Conservation (phyloP, 2,113 vertebrate species). For the Furnarius figulus region DNA sequence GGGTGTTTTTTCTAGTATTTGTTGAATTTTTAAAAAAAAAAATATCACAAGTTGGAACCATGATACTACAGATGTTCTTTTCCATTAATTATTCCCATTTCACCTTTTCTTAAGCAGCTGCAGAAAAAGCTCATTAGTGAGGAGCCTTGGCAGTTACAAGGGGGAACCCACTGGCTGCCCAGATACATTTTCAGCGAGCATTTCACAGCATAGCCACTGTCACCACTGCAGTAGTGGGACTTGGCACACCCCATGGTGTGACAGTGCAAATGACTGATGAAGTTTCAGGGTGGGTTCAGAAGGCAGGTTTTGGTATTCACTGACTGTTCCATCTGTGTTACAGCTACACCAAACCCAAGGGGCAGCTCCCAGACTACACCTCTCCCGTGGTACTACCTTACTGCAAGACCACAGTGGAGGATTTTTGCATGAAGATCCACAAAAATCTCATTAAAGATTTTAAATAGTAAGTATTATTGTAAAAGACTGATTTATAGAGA, state of each 20-base stretch:
- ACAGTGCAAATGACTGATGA: neutral
- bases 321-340: neutral
- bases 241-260: accelerated
- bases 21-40: too few species aligned
- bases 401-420: conserved; percentile 88
- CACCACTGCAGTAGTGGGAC: neutral
- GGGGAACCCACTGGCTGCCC: neutral
- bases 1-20: neutral
- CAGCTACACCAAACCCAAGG: conserved; percentile 99
- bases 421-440: conserved; percentile 98
- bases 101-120: neutral
- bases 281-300: neutral
- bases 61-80: neutral
- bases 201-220: neutral
- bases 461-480: conserved; percentile 89
- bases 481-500: neutral
- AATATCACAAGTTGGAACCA: neutral
- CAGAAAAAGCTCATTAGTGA: neutral
- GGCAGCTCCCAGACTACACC: conserved; percentile 96
- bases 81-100: neutral
- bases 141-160: neutral
- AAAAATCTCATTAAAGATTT: conserved; percentile 98
- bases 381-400: conserved; percentile 93
- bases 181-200: neutral
- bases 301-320: neutral